Base-by-base conservation (phyloP, 2,888 invertebrate genomes). In the Onthophagus sagittarius region DNA sequence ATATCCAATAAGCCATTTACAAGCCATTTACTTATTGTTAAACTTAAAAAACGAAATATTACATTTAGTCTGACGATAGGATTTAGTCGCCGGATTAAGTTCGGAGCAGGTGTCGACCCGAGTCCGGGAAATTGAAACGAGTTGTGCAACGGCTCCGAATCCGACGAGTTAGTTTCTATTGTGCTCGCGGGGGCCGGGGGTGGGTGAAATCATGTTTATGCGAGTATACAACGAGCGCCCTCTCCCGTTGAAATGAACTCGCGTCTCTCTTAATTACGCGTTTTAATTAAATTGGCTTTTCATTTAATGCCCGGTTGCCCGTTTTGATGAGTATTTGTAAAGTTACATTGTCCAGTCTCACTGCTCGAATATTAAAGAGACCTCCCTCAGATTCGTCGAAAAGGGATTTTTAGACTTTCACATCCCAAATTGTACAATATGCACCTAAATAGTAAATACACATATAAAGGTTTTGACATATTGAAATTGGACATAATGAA, bases 251-350 rank as follows among this genome's bases (percentile, higher is more conserved):
- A 23, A n/a, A 5, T 67, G 67, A 32, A 67, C 67, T 23, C n/a
- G 15, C 67, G 67, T 67, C 78, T 78, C 80, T 79, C 80, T 81
- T 82, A 82, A 82, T 83, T 82, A 82, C 82, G 77, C 80, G 82
- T 82, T 83, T 83, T 82, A 82, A 83, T 83, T 82, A 82, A 82
- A 82, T 83, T 82, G 82, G 82, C 81, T 82, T 82, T 83, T 81
- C 82, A 82, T 82, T 83, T 82, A 81, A 80, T 79, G 82, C 79
- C 81, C 77, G 80, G 82, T 77, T 78, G 77, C 77, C 77, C 75
- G 74, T 78, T 77, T 76, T 78, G 76, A 76, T 77, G 77, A 75
- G 77, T 69, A 75, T 77, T 74, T 73, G 73, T 71, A 75, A 76
- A 77, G 77, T 77, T 76, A 75, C 76, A 76, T 73, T 75, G 76